Evolutionary conservation across 1,140 invertebrate species (phyloP).

Genomic region (Popillia japonica): DNA sequence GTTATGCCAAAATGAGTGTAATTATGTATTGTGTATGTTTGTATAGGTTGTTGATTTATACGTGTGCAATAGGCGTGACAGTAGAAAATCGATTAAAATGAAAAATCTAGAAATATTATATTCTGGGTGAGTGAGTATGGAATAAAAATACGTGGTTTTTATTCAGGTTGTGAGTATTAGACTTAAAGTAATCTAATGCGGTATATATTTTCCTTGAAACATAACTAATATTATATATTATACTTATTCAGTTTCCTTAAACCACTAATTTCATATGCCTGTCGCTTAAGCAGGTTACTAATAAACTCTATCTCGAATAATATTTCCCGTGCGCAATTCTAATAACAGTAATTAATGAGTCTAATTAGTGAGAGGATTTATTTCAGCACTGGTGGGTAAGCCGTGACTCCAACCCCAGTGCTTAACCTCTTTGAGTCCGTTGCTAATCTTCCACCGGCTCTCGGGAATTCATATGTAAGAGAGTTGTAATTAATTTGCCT

Average conservation of each 20-base stretch:
- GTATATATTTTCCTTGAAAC: no score
- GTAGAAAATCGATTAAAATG: no score
- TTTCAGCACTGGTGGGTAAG: neutral
- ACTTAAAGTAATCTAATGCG: no score
- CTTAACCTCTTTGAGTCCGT: slow-evolving; percentile 26
- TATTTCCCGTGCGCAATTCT: slow-evolving; percentile 21
- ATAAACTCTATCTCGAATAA: slow-evolving; percentile 19
- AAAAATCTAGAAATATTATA: no score
- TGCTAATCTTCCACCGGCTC: slow-evolving; percentile 8
- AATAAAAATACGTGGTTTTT: no score
- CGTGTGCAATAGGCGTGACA: no score
- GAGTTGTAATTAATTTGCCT: slow-evolving; percentile 28
- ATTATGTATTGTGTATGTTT: no score
- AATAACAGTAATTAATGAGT: slow-evolving; percentile 33
- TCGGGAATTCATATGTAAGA: slow-evolving; percentile 27
- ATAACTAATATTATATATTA: no score
- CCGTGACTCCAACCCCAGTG: neutral
- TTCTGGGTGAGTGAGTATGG: no score
- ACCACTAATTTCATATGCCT: neutral
- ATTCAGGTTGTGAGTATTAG: no score
- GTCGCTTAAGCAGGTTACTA: neutral
- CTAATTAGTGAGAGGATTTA: slow-evolving; percentile 32
- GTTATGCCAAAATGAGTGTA: no score
- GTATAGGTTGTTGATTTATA: no score
- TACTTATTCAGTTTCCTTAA: neutral